Evolutionary conservation across 1,140 invertebrate genomes (phyloP), one percentile per base, ranked within the genome.

Genomic region (Drosophila ficusphila): DNA sequence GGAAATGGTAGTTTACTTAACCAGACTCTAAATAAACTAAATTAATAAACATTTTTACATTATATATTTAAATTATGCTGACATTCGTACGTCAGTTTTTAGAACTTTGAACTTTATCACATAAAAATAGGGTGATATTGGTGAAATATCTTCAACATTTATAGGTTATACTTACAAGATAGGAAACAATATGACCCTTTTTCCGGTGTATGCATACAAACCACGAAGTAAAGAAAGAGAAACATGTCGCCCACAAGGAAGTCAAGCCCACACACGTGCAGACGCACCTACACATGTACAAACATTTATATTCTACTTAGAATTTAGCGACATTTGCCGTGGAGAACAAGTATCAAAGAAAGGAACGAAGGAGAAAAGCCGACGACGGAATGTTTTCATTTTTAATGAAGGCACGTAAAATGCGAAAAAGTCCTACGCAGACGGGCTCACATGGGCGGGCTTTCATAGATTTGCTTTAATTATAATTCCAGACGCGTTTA

Each of bases 321-420:
- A 86, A 86, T 85, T 88, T 67, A 81, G 52, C 56, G 56, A 68
- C 67, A 69, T 69, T 81, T 82, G 34, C 64, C 18, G 16, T 44
- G 25, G 6, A 34, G 42, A 19, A 33, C 31, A 29, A 34, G 72
- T 14, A 46, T 36, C 53, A 48, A 38, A 52, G 39, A 52, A 51
- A 38, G 60, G 21, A 12, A 8, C 23, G 16, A 41, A 27, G 47
- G 29, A 27, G 54, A 60, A 53, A 46, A 81, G 62, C 58, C 53
- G 73, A 52, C 73, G 78, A 74, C 62, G 68, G 53, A 86, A 86
- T 82, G 82, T 88, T 88, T 88, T 89, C 82, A 89, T 88, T 89
- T 88, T 88, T 88, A 88, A 88, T 88, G 82, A 88, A 88, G 86
- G 82, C 82, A 88, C 82, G 82, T 88, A 88, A 88, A 88, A 88